phyloP scores from a whole-genome alignment of 2,888 invertebrate genomes.

The Choreutis nemorana region DNA sequence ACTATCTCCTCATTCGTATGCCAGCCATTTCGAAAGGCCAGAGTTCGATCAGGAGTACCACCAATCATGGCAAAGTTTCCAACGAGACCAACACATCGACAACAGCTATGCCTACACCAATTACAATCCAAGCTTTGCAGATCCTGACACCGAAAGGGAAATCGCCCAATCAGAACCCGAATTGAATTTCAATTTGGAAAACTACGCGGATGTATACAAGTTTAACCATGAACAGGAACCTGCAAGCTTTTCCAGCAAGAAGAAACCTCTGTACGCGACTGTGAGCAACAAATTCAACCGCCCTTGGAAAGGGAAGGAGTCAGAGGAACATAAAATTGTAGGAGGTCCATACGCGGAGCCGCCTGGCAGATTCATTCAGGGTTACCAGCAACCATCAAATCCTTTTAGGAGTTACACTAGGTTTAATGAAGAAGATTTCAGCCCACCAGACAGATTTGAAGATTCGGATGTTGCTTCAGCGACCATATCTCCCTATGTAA shows the following conservation, averaged over 20 bases:
- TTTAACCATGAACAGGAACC: slow-evolving; percentile 15
- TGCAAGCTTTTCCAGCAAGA: slow-evolving; percentile 13
- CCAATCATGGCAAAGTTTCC: slow-evolving; percentile 20
- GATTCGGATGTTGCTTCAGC: slow-evolving; percentile 27
- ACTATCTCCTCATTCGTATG: slow-evolving; percentile 10
- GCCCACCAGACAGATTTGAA: slow-evolving; percentile 17
- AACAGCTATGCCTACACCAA: slow-evolving; percentile 21
- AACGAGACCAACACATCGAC: slow-evolving; percentile 19
- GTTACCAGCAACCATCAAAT: slow-evolving; percentile 21
- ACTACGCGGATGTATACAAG: slow-evolving; percentile 20
- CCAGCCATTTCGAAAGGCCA: slow-evolving; percentile 13
- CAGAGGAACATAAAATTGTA: slow-evolving; percentile 22
- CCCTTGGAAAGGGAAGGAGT: slow-evolving; percentile 18
- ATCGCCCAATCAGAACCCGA: slow-evolving; percentile 9
- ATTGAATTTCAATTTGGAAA: slow-evolving; percentile 17
- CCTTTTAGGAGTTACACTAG: slow-evolving; percentile 20
- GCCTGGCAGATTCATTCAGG: slow-evolving; percentile 35
- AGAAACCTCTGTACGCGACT: slow-evolving; percentile 17
- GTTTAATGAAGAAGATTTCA: slow-evolving; percentile 23
- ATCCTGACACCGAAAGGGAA: slow-evolving; percentile 13
- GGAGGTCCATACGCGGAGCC: slow-evolving; percentile 55
- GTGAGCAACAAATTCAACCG: slow-evolving; percentile 19
- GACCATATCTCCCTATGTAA: slow-evolving; percentile 41
- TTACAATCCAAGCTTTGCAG: slow-evolving; percentile 16
- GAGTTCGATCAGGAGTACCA: slow-evolving; percentile 17